Evolutionary conservation across 2,888 invertebrate genomes (phyloP).

Genomic region (Punctoribates punctum): DNA sequence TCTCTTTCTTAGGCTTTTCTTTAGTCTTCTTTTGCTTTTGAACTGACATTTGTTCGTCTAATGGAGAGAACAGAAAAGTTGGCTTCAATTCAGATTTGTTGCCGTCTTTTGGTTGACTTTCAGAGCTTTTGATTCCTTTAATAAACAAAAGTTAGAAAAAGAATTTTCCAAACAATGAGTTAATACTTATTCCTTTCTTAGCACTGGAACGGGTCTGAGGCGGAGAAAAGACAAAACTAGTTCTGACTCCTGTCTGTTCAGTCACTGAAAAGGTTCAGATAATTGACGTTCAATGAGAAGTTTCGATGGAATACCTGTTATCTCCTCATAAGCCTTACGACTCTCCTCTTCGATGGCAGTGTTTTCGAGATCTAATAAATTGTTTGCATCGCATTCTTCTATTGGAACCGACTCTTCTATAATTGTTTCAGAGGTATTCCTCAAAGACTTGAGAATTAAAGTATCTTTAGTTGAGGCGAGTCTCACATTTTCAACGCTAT

Average conservation of each 20-base stretch:
- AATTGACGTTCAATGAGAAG: no score
- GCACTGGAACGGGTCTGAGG: slow-evolving; percentile 48
- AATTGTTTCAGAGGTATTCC: slow-evolving; percentile 30
- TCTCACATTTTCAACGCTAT: slow-evolving; percentile 17
- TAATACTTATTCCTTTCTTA: slow-evolving; percentile 33
- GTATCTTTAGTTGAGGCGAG: slow-evolving; percentile 20
- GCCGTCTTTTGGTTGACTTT: not conserved
- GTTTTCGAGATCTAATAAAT: not conserved
- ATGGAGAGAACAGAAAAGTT: not conserved
- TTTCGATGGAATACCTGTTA: not conserved
- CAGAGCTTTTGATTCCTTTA: not conserved
- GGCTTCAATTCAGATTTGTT: not conserved
- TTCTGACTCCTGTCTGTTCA: slow-evolving; percentile 39
- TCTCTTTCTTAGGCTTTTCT: not conserved
- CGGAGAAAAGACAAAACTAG: slow-evolving; percentile 51
- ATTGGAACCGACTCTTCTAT: not conserved
- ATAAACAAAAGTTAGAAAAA: not conserved
- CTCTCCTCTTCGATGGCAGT: not conserved
- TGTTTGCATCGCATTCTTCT: not conserved
- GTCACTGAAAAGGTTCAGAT: no score
- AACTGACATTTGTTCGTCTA: not conserved
- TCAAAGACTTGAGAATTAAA: slow-evolving; percentile 17
- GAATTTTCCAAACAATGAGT: not conserved
- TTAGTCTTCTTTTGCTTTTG: not conserved
- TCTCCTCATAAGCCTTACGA: not conserved